Evolutionary conservation across 2,888 invertebrate genomes (phyloP), one percentile per base, ranked within the genome.

Genomic region (Sphaerophoria taeniata): DNA sequence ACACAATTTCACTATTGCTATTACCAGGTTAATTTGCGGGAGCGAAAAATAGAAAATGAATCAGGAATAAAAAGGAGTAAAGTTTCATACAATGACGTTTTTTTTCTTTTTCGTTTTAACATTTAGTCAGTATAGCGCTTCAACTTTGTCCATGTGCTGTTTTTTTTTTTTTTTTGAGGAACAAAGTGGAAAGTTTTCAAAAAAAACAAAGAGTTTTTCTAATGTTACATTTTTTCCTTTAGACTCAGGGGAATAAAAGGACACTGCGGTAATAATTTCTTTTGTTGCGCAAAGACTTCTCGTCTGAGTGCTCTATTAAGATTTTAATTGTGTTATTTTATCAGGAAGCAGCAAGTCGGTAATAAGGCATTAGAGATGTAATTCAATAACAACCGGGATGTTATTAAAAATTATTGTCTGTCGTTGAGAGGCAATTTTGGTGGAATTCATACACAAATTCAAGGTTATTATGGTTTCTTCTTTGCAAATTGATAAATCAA

Each of bases 291-390:
- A n/a, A 11, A 24, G 43, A 11, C 61, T 36, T 36, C 36, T 55
- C 43, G 58, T 73, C 79, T 67, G 60, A 73, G 73, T 73, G 73
- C 36, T 61, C 60, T 36, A 73, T 79, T 55, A 79, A 73, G 51
- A 61, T 67, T 60, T 55, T n/a, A 73, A 79, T 45, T 69, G 53
- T 14, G 73, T 79, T 79, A 79, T 53, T 34, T 43, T 3, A 24
- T 65, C n/a, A 1, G 36, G 33, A 45, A 33, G 63, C 33, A 47
- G 63, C 63, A 63, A 11, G 9, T 6, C 33, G 0, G 12, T 16
- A 4, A 6, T 49, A 31, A 55, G 61, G 9, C 33, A n/a, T 12
- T 14, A 51, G 14, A 33, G n/a, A n/a, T n/a, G n/a, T n/a, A n/a
- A n/a, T n/a, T n/a, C n/a, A n/a, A n/a, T n/a, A n/a, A n/a, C n/a